Conservation (phyloP, 2,888 invertebrate genomes). For the Parnassius mnemosyne region DNA sequence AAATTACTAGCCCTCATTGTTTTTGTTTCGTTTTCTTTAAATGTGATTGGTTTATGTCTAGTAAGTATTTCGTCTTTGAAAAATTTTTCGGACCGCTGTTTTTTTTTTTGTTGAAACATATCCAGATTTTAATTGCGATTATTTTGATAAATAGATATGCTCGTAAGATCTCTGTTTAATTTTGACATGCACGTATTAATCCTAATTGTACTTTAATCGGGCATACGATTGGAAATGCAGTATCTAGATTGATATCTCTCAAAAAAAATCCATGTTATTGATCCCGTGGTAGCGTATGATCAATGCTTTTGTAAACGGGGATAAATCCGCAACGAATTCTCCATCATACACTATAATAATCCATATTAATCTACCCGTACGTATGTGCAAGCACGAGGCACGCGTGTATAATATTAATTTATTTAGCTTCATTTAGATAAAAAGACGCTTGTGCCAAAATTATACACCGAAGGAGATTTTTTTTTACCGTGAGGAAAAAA, state of each 20-base stretch:
- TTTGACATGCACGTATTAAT: neutral
- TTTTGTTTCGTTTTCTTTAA: too few relatives aligned
- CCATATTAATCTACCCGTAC: slow-evolving; percentile 27
- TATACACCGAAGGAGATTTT: too few relatives aligned
- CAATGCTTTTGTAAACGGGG: slow-evolving; percentile 28
- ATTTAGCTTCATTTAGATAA: too few relatives aligned
- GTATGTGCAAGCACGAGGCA: slow-evolving; percentile 1
- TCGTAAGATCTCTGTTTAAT: neutral
- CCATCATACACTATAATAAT: slow-evolving; percentile 33
- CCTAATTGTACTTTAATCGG: neutral
- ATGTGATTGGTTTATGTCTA: too few relatives aligned
- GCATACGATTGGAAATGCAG: neutral
- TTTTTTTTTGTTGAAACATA: too few relatives aligned
- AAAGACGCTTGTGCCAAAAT: too few relatives aligned
- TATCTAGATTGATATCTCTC: neutral
- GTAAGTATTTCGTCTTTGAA: too few relatives aligned
- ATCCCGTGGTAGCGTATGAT: neutral
- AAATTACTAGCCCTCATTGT: too few relatives aligned
- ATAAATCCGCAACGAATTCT: slow-evolving; percentile 31
- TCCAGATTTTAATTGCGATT: neutral
- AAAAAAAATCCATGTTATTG: neutral
- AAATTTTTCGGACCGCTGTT: too few relatives aligned
- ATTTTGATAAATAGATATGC: neutral
- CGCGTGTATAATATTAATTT: too few relatives aligned
- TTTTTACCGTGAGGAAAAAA: too few relatives aligned